A percentile compares a stretch with the other conserved stretches of the same genome.
Conservation (phyloP, 2,797 vertebrate genomes). For the Dallia pectoralis region DNA sequence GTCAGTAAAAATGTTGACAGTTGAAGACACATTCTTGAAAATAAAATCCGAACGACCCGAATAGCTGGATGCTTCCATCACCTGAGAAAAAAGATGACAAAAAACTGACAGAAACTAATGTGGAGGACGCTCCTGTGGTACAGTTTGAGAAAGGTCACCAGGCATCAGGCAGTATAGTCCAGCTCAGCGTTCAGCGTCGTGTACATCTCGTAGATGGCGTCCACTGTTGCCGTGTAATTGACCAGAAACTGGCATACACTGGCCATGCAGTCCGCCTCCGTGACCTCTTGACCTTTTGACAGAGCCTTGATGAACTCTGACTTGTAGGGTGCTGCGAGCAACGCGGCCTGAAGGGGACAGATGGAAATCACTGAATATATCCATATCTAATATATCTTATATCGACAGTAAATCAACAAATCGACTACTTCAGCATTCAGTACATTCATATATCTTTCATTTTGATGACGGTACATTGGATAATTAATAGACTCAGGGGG, state of each 20-base stretch:
- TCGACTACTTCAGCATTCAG: neutral
- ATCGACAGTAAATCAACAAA: neutral
- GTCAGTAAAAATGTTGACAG: constrained; percentile 44
- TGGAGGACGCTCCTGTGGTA: neutral
- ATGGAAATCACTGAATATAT: neutral
- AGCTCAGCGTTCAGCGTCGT: constrained; percentile 85
- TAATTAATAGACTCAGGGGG: neutral
- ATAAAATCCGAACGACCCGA: constrained; percentile 7
- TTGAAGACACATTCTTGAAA: neutral
- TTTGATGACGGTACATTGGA: neutral
- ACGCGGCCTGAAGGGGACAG: constrained; percentile 73
- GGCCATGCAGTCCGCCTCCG: constrained; percentile 87
- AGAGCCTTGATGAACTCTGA: constrained; percentile 91
- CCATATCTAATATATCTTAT: neutral
- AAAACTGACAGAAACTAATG: neutral
- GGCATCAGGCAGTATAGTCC: constrained; percentile 85
- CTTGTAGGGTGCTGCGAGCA: constrained; percentile 86
- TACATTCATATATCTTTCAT: neutral
- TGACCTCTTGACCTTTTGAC: constrained; percentile 87
- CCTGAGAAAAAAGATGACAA: constrained; percentile 28
- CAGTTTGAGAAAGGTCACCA: constrained; percentile 53
- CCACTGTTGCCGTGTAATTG: constrained; percentile 83
- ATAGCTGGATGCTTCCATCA: constrained; percentile 23
- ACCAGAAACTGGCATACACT: constrained; percentile 85
- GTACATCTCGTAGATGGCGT: constrained; percentile 94